These are phyloP conservation scores for Dendrophyllia cribrosa DNA, from an alignment of 64 coral and sea anemone genomes.

Conservation along the genomic window DNA sequence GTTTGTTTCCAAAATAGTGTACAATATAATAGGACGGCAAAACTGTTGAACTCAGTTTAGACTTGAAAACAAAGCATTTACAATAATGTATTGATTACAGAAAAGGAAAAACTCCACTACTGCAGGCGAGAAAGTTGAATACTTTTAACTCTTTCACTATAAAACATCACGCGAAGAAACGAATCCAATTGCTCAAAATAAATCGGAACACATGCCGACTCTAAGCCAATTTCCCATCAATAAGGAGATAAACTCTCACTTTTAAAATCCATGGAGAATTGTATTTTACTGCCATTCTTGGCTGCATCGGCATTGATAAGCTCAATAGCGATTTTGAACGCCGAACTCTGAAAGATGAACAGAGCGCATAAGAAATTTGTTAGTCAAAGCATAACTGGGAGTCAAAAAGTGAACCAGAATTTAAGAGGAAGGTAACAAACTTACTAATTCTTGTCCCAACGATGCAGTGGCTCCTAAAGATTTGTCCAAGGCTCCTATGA, in stretches of 20 bases:
- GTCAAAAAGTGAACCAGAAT: not conserved
- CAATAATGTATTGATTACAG: not conserved
- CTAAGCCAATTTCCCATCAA: not conserved
- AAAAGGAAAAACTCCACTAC: not conserved
- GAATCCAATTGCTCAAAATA: not conserved
- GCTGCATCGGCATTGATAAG: slow-evolving; percentile 78
- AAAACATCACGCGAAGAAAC: not conserved
- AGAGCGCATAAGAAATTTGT: not conserved
- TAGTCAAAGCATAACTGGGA: not conserved
- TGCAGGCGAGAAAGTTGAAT: not conserved
- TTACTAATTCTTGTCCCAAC: slow-evolving; percentile 87
- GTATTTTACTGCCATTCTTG: slow-evolving; percentile 70
- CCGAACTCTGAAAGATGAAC: slow-evolving; percentile 82
- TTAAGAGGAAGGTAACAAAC: not conserved
- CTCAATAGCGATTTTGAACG: slow-evolving; percentile 90
- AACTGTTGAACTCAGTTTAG: not conserved
- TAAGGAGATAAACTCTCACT: slow-evolving; percentile 69
- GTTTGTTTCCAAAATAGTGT: too few species aligned
- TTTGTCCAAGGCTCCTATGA: slow-evolving; percentile 81
- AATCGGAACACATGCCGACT: not conserved
- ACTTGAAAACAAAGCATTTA: not conserved
- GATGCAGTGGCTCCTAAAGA: slow-evolving; percentile 78
- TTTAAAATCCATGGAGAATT: slow-evolving; percentile 90
- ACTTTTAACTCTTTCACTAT: not conserved
- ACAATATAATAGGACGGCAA: not conserved